Base-by-base conservation (phyloP, 2,888 invertebrate genomes). In the Emmelina monodactyla region DNA sequence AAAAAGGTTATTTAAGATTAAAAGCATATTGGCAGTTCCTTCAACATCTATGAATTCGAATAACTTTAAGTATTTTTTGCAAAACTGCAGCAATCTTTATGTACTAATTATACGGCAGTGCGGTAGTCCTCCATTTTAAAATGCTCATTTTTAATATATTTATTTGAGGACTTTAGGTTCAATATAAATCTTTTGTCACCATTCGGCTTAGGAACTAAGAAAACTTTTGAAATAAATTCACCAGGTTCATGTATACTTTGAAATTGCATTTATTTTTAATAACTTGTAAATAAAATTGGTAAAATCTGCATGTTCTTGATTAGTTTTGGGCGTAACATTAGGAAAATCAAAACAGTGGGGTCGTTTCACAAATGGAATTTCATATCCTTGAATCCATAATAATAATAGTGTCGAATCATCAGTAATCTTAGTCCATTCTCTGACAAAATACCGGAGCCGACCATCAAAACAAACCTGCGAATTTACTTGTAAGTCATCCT, bases 61-160 rank as follows among this genome's bases (percentile, higher is more conserved):
- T 14, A 30, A 11, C 14, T 13, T 12, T 30, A 30, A 13, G 3
- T 6, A 3, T 5, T 30, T 30, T 30, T 29, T 16, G 13, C 32
- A 28, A 9, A 38, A 30, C 2, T 38, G 22, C 13, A 43, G 28
- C 37, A 33, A 16, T 37, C 25, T 31, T 37, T 25, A 0, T 22
- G 16, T 2, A 38, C 28, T 12, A 45, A n/a, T 31, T 40, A 41
- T 12, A 28, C 29, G 6, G 42, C 44, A 2, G 43, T 44, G 1
- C 44, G 22, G 15, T 35, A 40, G 32, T 46, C 46, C 15, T 46
- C 43, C 33, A 44, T 40, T 36, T 44, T 43, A 28, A 46, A 46
- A 36, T 44, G 44, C 2, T 29, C 1, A 2, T 32, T 28, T n/a
- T 29, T 3, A 13, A 46, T 19, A 14, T 35, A 42, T 31, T 38